Base-by-base conservation (phyloP, 2,888 invertebrate species). In the Hermaeophaga mercurialis region DNA sequence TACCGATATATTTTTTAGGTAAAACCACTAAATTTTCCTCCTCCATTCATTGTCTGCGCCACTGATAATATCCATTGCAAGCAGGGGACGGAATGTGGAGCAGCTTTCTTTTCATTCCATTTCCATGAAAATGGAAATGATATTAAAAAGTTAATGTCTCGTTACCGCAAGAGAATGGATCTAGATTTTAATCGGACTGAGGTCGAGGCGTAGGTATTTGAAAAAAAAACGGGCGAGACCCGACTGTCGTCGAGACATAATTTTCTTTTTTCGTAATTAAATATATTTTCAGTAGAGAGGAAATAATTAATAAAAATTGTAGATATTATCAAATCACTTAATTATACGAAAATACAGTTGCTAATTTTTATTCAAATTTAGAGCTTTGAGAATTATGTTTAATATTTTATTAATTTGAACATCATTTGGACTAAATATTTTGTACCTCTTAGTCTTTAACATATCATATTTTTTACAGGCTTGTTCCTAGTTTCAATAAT, bases 91-190 rank as follows among this genome's bases (percentile, higher is more conserved):
- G 36, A 36, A 47, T 47, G 26, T 26, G 18, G n/a, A 14, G 15
- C 36, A 24, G 24, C 15, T 36, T 47, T 47, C 36, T 36, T 47
- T 47, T n/a, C 22, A 19, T 15, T 36, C 47, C 36, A 47, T 47
- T 47, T 47, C 26, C 36, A 47, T 47, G 33, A n/a, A 34, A 19
- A 47, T 47, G 36, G 36, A 47, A 47, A 47, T 47, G 36, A 47
- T 47, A 47, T 47, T 47, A 47, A 47, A 47, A 47, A 47, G 47
- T 47, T 47, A 47, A 47, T 47, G 47, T 47, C 47, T 47, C 36
- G 22, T 47, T 47, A 47, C 36, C 47, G 36, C 36, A 47, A 47
- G 36, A 47, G 47, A 47, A 47, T 47, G 47, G 36, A 47, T 47
- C 36, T 47, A 47, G 47, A 47, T 47, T 47, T 26, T 45, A 36